Evolutionary conservation across 2,113 vertebrate genomes (phyloP).

Genomic region (Etheostoma spectabile): DNA sequence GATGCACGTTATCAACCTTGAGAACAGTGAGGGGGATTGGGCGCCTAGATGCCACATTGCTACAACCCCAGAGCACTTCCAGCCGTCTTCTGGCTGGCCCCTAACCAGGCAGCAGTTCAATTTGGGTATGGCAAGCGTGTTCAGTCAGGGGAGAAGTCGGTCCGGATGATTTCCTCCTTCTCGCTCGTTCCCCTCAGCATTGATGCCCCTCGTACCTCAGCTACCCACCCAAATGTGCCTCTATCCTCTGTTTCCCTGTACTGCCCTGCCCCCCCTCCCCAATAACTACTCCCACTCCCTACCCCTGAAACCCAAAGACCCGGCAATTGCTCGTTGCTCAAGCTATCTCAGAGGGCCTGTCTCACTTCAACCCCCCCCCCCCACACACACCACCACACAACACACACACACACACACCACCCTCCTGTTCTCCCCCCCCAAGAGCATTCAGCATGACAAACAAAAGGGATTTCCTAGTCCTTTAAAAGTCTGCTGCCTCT

Average conservation of each 20-base stretch:
- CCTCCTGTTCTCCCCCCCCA: constrained; percentile 24
- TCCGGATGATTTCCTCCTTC: constrained; percentile 78
- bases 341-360: too few relatives aligned
- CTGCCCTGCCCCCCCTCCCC: too few relatives aligned
- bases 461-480: constrained; percentile 84
- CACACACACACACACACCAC: too few relatives aligned
- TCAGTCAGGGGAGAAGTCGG: constrained; percentile 76
- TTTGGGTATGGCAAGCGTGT: constrained; percentile 74
- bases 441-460: constrained; percentile 84
- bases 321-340: too few relatives aligned
- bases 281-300: too few relatives aligned
- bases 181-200: constrained; percentile 52
- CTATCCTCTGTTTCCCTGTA: constrained; percentile 47
- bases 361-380: too few relatives aligned
- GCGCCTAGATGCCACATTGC: constrained; percentile 50
- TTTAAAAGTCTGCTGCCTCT: constrained; percentile 84
- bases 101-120: constrained; percentile 76
- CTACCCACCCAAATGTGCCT: constrained; percentile 62
- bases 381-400: too few relatives aligned
- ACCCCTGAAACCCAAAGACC: too few relatives aligned
- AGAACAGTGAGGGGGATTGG: constrained; percentile 65
- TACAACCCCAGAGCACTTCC: constrained; percentile 48
- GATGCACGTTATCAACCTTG: constrained; percentile 77
- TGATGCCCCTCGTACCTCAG: constrained; percentile 59
- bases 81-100: constrained; percentile 55